A percentile compares a stretch with the other conserved stretches of the same genome.
Evolutionary conservation across 2,888 invertebrate genomes (phyloP).

Genomic region (Drepanosiphum platanoidis): DNA sequence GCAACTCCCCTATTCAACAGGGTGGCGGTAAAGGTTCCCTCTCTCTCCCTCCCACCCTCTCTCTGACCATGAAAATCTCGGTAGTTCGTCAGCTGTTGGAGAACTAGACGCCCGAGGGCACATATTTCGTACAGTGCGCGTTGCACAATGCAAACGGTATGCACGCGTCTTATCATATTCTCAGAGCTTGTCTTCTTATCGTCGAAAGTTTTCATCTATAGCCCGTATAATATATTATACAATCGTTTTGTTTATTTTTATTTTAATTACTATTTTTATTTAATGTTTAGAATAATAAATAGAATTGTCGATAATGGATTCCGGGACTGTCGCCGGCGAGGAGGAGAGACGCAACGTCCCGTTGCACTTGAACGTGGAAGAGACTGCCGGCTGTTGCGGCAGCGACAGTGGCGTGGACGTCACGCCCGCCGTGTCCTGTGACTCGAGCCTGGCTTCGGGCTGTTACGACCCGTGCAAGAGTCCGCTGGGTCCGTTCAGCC

Average conservation of each 20-base stretch:
- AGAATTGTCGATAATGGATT: slow-evolving; percentile 14
- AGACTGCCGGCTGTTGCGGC: slow-evolving; percentile 72
- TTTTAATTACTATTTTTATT: background rate
- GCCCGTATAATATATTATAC: no score
- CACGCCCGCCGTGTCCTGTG: slow-evolving; percentile 69
- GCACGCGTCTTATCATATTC: background rate
- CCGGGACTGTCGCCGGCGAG: background rate
- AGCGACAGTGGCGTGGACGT: slow-evolving; percentile 79
- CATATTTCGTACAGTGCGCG: background rate
- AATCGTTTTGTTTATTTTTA: background rate
- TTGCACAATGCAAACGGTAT: background rate
- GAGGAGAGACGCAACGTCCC: background rate
- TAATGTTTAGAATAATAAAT: background rate
- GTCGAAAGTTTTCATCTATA: no score
- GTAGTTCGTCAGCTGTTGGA: slow-evolving; percentile 32
- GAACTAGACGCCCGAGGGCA: background rate
- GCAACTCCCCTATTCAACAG: slow-evolving; percentile 62
- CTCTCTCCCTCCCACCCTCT: no score
- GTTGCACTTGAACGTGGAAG: slow-evolving; percentile 45
- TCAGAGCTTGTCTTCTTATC: background rate
- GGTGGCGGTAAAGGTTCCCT: slow-evolving; percentile 4
- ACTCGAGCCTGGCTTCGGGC: slow-evolving; percentile 81
- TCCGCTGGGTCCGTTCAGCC: slow-evolving; percentile 54
- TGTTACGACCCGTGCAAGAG: slow-evolving; percentile 68
- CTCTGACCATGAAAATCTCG: slow-evolving; percentile 15